Percentiles rank a stretch among this genome's conserved stretches.
These are phyloP conservation scores for Blera fallax DNA, from an alignment of 2,888 invertebrate species.

Conservation along the genomic window DNA sequence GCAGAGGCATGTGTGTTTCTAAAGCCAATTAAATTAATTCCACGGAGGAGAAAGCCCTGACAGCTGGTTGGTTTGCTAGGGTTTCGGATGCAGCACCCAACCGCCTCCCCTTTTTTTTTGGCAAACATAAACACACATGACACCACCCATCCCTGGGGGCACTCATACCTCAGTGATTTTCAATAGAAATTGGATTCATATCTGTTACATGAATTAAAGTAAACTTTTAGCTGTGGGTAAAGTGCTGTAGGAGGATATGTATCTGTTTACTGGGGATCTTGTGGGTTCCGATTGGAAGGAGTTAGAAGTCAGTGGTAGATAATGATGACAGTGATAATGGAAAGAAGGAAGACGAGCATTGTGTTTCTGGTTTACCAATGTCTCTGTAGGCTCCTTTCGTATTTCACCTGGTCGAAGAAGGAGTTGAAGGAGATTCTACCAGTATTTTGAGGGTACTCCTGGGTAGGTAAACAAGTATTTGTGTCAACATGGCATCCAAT, in stretches of 20 bases:
- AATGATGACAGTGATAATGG: constrained; percentile 20
- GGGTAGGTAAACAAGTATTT: too few relatives aligned
- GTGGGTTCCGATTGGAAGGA: background rate
- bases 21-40: constrained; percentile 71
- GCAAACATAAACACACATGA: too few relatives aligned
- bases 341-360: background rate
- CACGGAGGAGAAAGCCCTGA: constrained; percentile 48
- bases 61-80: constrained; percentile 35
- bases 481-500: background rate
- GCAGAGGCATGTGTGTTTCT: constrained; percentile 36
- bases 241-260: background rate
- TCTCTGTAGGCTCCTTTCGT: background rate
- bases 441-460: too few relatives aligned
- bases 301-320: background rate
- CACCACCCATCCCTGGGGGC: constrained; percentile 2
- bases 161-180: constrained; percentile 62
- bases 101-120: background rate
- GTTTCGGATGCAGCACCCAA: background rate
- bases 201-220: constrained; percentile 47
- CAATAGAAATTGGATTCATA: constrained; percentile 56
- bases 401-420: background rate
- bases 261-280: constrained; percentile 2
- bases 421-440: background rate
- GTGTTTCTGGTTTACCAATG: background rate
- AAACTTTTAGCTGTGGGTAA: constrained; percentile 39